A percentile compares a stretch with the other conserved stretches of the same genome.
phyloP scores from a whole-genome alignment of 1,140 invertebrate genomes.

The Trichonephila clavipes region DNA sequence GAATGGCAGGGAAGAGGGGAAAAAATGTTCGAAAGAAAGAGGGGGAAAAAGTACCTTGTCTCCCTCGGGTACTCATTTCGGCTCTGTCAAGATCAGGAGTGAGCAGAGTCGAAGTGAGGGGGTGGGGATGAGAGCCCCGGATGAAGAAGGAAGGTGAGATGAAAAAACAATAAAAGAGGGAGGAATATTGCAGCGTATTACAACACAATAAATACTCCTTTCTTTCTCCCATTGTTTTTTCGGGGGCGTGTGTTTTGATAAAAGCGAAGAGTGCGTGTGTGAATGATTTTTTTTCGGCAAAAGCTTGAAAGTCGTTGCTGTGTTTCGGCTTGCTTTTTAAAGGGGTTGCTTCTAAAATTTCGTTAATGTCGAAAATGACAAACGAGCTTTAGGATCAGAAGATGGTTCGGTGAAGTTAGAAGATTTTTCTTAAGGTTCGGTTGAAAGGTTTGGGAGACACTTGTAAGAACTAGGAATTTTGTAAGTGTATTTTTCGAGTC shows the following conservation, averaged over 20 bases:
- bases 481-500: too few species aligned
- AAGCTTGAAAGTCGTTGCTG: neutral
- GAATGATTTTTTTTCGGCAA: neutral
- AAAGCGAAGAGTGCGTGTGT: neutral
- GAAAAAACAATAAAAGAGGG: conserved; percentile 64
- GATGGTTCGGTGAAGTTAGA: too few species aligned
- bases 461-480: too few species aligned
- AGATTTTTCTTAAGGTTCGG: too few species aligned
- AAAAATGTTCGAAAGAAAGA: conserved; percentile 8
- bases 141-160: conserved; percentile 38
- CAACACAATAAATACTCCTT: conserved; percentile 35
- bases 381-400: too few species aligned
- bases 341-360: neutral
- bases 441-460: too few species aligned
- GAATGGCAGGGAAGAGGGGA: neutral
- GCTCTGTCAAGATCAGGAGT: conserved; percentile 73
- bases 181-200: conserved; percentile 30
- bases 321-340: neutral
- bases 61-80: conserved; percentile 57
- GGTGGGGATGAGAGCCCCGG: neutral
- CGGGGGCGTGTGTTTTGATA: conserved; percentile 23
- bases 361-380: neutral
- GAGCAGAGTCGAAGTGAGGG: neutral
- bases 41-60: conserved; percentile 48
- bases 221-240: conserved; percentile 22